Percentiles rank a stretch among this genome's conserved stretches.
Evolutionary conservation across 2,888 invertebrate species (phyloP).

Genomic region (Lathronympha strigana): DNA sequence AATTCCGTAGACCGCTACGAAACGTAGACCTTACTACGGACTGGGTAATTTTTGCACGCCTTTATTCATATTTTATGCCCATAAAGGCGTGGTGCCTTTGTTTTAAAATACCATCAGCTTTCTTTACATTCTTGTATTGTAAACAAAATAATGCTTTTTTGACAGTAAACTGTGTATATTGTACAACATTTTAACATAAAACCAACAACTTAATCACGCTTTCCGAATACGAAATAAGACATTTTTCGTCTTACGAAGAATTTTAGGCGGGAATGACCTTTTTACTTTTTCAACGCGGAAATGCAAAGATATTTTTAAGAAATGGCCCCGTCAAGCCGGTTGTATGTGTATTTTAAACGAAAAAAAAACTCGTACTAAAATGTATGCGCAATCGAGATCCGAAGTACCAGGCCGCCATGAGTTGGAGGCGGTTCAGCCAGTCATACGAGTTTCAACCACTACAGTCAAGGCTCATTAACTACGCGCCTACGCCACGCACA

Average conservation of each 20-base stretch:
- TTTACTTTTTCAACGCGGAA: conserved; percentile 79
- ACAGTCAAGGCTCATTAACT: conserved; percentile 61
- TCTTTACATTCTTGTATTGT: conserved; percentile 17
- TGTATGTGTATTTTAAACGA: conserved; percentile 69
- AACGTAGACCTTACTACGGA: conserved; percentile 50
- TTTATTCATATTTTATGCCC: conserved; percentile 14
- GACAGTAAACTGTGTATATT: conserved; percentile 38
- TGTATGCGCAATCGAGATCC: conserved; percentile 80
- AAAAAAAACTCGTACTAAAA: conserved; percentile 78
- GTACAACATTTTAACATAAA: conserved; percentile 48
- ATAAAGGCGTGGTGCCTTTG: neutral
- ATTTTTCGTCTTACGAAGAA: conserved; percentile 47
- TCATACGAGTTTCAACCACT: conserved; percentile 62
- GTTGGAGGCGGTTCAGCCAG: conserved; percentile 57
- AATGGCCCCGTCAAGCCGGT: conserved; percentile 74
- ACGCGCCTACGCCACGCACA: conserved; percentile 66
- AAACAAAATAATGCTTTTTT: conserved; percentile 15
- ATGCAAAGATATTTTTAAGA: conserved; percentile 77
- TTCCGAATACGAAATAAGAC: conserved; percentile 53
- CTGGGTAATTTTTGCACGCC: conserved; percentile 27
- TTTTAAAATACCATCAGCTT: conserved; percentile 7
- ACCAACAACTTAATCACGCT: conserved; percentile 58
- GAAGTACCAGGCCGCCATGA: conserved; percentile 76
- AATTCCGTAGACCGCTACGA: conserved; percentile 50
- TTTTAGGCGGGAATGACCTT: conserved; percentile 74